Evolutionary conservation across 2,888 invertebrate species (phyloP).

Genomic region (Idaea straminata): DNA sequence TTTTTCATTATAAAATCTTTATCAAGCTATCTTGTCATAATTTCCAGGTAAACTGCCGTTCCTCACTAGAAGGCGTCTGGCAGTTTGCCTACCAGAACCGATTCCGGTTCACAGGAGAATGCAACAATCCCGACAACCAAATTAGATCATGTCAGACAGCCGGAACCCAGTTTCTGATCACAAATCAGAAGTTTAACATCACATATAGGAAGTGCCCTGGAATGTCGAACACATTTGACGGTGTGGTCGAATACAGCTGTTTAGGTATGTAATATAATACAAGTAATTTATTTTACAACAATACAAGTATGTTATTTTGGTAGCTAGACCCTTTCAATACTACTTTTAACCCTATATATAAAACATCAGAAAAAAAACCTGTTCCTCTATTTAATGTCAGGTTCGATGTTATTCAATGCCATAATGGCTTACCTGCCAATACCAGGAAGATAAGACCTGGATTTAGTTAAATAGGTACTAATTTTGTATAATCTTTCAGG

Average conservation of each 20-base stretch:
- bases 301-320: too few relatives aligned
- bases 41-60: slow-evolving; percentile 89
- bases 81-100: slow-evolving; percentile 95
- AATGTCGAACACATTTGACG: slow-evolving; percentile 94
- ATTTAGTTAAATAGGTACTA: slow-evolving; percentile 1
- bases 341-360: too few relatives aligned
- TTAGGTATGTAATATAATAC: slow-evolving; percentile 73
- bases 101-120: slow-evolving; percentile 95
- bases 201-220: slow-evolving; percentile 94
- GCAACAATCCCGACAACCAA: slow-evolving; percentile 92
- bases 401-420: too few relatives aligned
- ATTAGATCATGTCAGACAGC: slow-evolving; percentile 97
- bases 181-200: slow-evolving; percentile 97
- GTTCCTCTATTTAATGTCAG: too few relatives aligned
- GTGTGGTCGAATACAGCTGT: slow-evolving; percentile 95
- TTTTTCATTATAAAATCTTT: too few relatives aligned
- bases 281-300: background rate
- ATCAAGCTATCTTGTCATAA: slow-evolving; percentile 8
- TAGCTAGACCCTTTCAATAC: too few relatives aligned
- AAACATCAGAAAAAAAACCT: too few relatives aligned
- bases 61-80: slow-evolving; percentile 97
- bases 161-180: slow-evolving; percentile 96
- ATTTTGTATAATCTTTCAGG: slow-evolving; percentile 60
- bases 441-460: too few relatives aligned
- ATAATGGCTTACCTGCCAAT: too few relatives aligned